phyloP scores from a whole-genome alignment of 2,888 invertebrate species.

The Frankliniella fusca region DNA sequence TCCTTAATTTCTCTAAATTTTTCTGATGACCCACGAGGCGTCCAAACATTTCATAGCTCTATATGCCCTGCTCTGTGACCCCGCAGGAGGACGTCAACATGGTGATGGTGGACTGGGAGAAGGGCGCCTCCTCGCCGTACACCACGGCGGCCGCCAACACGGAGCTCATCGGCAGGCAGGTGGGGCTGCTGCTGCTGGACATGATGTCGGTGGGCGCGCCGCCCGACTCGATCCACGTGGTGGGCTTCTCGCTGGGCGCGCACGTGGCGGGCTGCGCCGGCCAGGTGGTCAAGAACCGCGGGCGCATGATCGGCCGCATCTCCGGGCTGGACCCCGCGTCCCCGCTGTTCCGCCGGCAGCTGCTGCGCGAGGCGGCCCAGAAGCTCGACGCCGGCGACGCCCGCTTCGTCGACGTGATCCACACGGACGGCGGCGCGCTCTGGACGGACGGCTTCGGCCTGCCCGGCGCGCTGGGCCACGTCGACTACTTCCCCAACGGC shows the following conservation, averaged over 20 bases:
- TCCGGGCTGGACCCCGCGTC: conserved; percentile 57
- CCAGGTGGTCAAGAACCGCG: conserved; percentile 50
- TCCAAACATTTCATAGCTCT: no score
- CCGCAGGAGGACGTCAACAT: conserved; percentile 55
- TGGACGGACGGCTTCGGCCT: conserved; percentile 60
- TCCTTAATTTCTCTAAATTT: no score
- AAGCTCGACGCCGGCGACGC: conserved; percentile 61
- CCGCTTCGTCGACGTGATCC: conserved; percentile 62
- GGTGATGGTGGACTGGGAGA: conserved; percentile 56
- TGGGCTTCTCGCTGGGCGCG: conserved; percentile 60
- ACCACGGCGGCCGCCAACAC: conserved; percentile 57
- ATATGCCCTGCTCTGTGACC: not conserved
- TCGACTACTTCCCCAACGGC: conserved; percentile 60
- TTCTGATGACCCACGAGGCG: no score
- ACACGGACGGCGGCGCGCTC: conserved; percentile 59
- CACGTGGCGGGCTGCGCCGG: conserved; percentile 59
- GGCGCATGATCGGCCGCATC: conserved; percentile 54
- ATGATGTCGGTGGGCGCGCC: conserved; percentile 50
- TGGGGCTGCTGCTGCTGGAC: conserved; percentile 53
- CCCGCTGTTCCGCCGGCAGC: conserved; percentile 55
- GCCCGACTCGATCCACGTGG: conserved; percentile 51
- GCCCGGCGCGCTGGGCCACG: conserved; percentile 55
- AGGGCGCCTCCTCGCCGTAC: conserved; percentile 56
- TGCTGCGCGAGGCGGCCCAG: conserved; percentile 53
- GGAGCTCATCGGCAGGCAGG: conserved; percentile 54